These are phyloP conservation scores for Eupristina koningsbergeri DNA, from an alignment of 1,140 invertebrate species.

Conservation along the genomic window DNA sequence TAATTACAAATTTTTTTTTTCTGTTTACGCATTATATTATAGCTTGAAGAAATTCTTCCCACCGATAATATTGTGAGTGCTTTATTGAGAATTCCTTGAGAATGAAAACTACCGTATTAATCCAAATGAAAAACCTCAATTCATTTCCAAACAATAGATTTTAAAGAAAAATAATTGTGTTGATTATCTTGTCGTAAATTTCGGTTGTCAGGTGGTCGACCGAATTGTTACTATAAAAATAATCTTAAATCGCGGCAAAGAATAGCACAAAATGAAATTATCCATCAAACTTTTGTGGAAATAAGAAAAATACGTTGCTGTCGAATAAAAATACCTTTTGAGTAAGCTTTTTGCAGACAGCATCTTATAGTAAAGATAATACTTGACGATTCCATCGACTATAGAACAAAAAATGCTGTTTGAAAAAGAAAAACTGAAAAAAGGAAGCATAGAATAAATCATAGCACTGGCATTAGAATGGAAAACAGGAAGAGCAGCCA, in stretches of 20 bases:
- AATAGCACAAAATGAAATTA: not conserved
- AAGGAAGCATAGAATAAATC: slow-evolving; percentile 5
- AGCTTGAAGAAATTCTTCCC: too few species aligned
- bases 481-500: not conserved
- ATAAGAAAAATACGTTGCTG: not conserved
- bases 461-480: not conserved
- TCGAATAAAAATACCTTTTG: not conserved
- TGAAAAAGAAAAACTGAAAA: too few species aligned
- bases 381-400: not conserved
- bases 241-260: not conserved
- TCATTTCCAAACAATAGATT: not conserved
- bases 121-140: not conserved
- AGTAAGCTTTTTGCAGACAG: not conserved
- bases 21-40: not conserved
- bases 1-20: not conserved
- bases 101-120: not conserved
- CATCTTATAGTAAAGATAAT: not conserved
- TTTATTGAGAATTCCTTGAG: too few species aligned
- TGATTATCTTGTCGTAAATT: not conserved
- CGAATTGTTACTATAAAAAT: not conserved
- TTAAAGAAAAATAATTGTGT: not conserved
- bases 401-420: not conserved
- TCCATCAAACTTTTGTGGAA: not conserved
- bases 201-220: slow-evolving; percentile 7
- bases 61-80: too few species aligned